Conservation (phyloP, 2,113 vertebrate species). For the Dinomys branickii region DNA sequence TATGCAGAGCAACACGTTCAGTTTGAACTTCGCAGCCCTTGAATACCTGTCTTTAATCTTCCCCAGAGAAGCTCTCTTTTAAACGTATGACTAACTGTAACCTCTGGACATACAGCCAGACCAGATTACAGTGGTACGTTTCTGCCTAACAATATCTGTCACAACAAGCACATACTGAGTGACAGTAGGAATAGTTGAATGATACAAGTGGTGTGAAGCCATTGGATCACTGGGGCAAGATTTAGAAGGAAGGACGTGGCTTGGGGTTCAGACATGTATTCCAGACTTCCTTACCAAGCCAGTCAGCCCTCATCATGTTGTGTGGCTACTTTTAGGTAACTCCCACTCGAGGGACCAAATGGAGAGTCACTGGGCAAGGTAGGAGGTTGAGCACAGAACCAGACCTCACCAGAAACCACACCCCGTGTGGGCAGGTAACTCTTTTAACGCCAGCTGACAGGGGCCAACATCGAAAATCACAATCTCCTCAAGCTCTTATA, state of each 20-base stretch:
- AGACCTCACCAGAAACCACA: slow-evolving; percentile 64
- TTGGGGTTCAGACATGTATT: not conserved
- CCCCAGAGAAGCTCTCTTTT: not conserved
- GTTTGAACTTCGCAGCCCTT: too few relatives aligned
- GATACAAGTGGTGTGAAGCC: not conserved
- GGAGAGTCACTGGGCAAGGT: slow-evolving; percentile 72
- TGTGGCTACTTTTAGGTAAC: slow-evolving; percentile 66
- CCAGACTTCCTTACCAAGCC: slow-evolving; percentile 53
- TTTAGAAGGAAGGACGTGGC: not conserved
- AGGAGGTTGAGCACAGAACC: slow-evolving; percentile 74
- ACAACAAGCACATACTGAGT: not conserved
- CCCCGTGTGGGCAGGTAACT: slow-evolving; percentile 73
- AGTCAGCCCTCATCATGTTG: slow-evolving; percentile 63
- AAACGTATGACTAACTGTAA: not conserved
- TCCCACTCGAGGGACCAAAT: slow-evolving; percentile 74
- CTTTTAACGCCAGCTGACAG: not conserved
- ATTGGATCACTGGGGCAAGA: not conserved
- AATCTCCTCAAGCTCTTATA: not conserved
- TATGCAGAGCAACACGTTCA: too few relatives aligned
- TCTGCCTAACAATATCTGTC: not conserved
- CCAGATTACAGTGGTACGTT: not conserved
- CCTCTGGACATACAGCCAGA: not conserved
- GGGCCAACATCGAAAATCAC: slow-evolving; percentile 75
- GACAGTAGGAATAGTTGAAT: not conserved
- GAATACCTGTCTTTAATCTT: not conserved